Evolutionary conservation across 1,140 invertebrate genomes (phyloP), one percentile per base, ranked within the genome.

Genomic region (Heliconius melpomene): DNA sequence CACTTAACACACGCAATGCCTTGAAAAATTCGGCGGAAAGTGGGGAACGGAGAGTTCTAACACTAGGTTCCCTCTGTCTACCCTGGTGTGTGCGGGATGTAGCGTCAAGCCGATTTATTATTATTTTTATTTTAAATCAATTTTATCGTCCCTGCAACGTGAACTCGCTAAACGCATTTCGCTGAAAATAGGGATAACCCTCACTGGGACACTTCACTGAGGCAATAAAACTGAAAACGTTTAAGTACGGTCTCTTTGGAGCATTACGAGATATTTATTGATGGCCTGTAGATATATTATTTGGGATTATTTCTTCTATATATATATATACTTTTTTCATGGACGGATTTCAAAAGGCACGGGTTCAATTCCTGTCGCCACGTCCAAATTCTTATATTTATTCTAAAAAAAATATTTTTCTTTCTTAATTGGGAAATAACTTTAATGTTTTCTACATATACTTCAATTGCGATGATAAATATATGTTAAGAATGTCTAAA

Each of bases 141-240:
- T 84, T 90, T 91, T 91, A 93, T 89, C 74, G 82, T 83, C 78
- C 81, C 76, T 81, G 84, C 83, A 84, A 83, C 84, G 76, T 77
- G 82, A 78, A 77, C 78, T 79, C 74, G 60, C 77, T 75, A 78
- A 86, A 87, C 85, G 83, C 78, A 81, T 85, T 85, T 76, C 72
- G 78, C 83, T 83, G 72, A 72, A 84, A 85, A 89, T 86, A 86
- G 82, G 80, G 81, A 81, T 82, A 83, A 80, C 84, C 82, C 82
- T 79, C 80, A 75, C 75, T 72, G 80, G 75, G 81, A 81, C 79
- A 82, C 52, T 75, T 50, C 54, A 66, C 3, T 54, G 18, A 32
- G 60, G 26, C 75, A 77, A 52, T 82, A 79, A 82, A 79, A 79
- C 81, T 79, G 75, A 74, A 82, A 72, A 26, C 74, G 77, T 80